phyloP scores from a whole-genome alignment of 2,797 vertebrate genomes.

The Scarus forsteni region DNA sequence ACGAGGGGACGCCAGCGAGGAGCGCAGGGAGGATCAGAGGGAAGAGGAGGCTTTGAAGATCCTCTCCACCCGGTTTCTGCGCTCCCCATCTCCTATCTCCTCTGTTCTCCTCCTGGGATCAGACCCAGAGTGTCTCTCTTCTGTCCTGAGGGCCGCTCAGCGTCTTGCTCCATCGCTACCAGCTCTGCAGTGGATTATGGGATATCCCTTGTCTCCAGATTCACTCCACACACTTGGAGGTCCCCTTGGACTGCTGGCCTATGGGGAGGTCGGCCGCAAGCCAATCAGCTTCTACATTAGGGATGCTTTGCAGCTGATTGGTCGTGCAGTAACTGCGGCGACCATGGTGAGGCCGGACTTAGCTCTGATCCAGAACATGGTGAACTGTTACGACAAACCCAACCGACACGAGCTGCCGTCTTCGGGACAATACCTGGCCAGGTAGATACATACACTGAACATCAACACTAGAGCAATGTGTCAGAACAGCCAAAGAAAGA shows the following conservation, averaged over 20 bases:
- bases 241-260: constrained; percentile 90
- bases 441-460: constrained; percentile 77
- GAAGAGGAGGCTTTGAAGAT: constrained; percentile 77
- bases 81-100: constrained; percentile 80
- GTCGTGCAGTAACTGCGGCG: constrained; percentile 82
- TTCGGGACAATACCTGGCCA: constrained; percentile 86
- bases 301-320: constrained; percentile 88
- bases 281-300: constrained; percentile 90
- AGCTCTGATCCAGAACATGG: constrained; percentile 80
- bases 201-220: constrained; percentile 86
- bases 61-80: constrained; percentile 82
- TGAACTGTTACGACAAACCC: constrained; percentile 85
- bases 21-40: constrained; percentile 73
- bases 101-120: constrained; percentile 89
- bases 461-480: background rate
- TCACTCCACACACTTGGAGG: constrained; percentile 89
- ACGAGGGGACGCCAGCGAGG: constrained; percentile 68
- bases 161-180: constrained; percentile 77
- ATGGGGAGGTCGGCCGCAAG: constrained; percentile 89
- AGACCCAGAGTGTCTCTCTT: constrained; percentile 79
- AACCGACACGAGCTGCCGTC: constrained; percentile 71
- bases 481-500: no score
- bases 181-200: constrained; percentile 91
- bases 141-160: constrained; percentile 82
- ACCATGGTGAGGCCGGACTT: constrained; percentile 82